Base-by-base conservation (phyloP, 1,140 invertebrate genomes). In the Trialeurodes vaporariorum region DNA sequence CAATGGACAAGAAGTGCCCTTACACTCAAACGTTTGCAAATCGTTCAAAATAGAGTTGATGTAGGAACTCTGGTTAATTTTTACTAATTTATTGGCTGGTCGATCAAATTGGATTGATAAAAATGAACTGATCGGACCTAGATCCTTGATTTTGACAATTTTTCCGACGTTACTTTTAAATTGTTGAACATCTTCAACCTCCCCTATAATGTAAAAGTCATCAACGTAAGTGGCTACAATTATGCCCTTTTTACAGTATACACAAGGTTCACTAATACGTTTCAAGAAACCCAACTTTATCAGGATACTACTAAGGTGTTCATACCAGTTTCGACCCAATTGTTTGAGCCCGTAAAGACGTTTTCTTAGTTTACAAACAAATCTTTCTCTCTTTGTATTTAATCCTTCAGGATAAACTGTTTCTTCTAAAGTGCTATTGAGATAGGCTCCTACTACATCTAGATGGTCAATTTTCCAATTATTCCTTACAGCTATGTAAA, bases 101-200 rank as follows among this genome's bases (percentile, higher is more conserved):
- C 59, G 25, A 24, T 1, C 2, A 2, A 65, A n/a, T 22, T 65
- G 34, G 59, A 65, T 65, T 58, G 34, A 34, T 26, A 65, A 65
- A 25, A 58, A 65, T 13, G 64, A 58, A 2, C 21, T 65, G 2
- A 65, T n/a, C 11, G n/a, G 25, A 34, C 64, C 64, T 2, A 65
- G 34, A 59, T 65, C 64, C 64, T 58, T 65, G 24, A 65, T 65
- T 25, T 59, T 13, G 59, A 65, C 40, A n/a, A 24, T 65, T 13
- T 59, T 65, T 59, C 59, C 59, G 2, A 65, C n/a, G 27, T 58
- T 1, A 9, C 23, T 22, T 59, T 65, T 65, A 17, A 65, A 58
- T 25, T 22, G 13, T 25, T 65, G 49, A 34, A 65, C 21, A 2
- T 13, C 59, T 58, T 26, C 26, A 12, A 25, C 25, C 25, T 26